phyloP scores from a whole-genome alignment of 2,113 vertebrate species.

The Orycteropus afer region DNA sequence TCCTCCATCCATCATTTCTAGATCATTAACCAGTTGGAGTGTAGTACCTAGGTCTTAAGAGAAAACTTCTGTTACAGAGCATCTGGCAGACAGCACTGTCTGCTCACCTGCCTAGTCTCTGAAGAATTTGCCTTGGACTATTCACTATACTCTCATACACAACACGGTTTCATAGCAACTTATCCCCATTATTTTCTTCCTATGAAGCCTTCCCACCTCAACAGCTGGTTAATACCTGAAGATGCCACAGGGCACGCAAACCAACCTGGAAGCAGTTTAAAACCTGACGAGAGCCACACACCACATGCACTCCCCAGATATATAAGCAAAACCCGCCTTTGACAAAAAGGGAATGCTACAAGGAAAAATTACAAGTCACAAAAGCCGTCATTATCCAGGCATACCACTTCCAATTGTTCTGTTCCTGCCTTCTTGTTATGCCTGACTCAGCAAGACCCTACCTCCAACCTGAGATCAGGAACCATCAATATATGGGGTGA shows the following conservation, averaged over 20 bases:
- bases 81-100: not conserved
- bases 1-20: not conserved
- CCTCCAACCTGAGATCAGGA: not conserved
- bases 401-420: not conserved
- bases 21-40: not conserved
- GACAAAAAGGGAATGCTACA: not conserved
- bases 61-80: not conserved
- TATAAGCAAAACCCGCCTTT: not conserved
- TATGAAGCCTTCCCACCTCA: not conserved
- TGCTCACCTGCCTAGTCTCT: not conserved
- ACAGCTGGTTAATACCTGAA: not conserved
- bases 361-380: not conserved
- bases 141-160: not conserved
- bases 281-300: not conserved
- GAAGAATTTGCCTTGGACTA: not conserved
- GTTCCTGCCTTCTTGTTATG: not conserved
- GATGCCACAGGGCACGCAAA: not conserved
- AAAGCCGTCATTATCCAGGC: not conserved
- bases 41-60: not conserved
- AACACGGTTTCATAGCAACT: not conserved
- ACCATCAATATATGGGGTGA: not conserved
- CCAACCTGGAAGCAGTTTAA: not conserved
- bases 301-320: not conserved
- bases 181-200: not conserved
- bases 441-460: not conserved